Base-by-base conservation (phyloP, 2,797 vertebrate species). In the Chrosomus eos region DNA sequence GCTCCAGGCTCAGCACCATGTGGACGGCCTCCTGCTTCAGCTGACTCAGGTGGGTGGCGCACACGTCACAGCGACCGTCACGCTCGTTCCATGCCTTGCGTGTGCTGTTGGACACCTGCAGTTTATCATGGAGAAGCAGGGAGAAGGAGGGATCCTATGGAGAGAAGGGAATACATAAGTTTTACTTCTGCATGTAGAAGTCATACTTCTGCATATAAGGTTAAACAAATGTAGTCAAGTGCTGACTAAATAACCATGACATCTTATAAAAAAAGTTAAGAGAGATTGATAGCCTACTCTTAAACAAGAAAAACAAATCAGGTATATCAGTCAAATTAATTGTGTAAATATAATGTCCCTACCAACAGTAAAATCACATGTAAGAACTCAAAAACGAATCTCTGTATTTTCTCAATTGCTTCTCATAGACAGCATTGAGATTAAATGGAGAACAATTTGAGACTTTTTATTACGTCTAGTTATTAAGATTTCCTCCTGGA, bases 11-110 rank as follows among this genome's bases (percentile, higher is more conserved):
- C 87, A 99, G 95, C 88, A 99, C 97, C 96, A 99, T 96, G 88
- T 96, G 97, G 83, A 99, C 95, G 1, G 98, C 98, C 93, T 99
- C 98, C 93, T 99, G 98, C 92, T 99, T 99, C 86, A 99, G 88
- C 91, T 98, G 97, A 89, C 97, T 98, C 90, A 99, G 94, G 92
- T 98, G 97, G 0, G 98, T 99, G 86, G 97, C 93, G 51, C 98
- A 99, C 58, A 99, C 95, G 0, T 99, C 97, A 80, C 98, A 99
- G 87, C 97, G 96, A 87, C 97, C 97, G 92, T 99, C 98, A 8
- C 94, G 96, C 89, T 99, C 98, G 0, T 97, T 99, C 98, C 98
- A 99, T 0, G 97, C 97, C 83, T 97, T 96, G 31, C 97, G 94
- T 62, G 96, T 97, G 83, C 97, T 97, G 89, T 97, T 97, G 83